These are phyloP conservation scores for Drymodes brunneopygia DNA, from an alignment of 2,113 vertebrate genomes.

Conservation along the genomic window DNA sequence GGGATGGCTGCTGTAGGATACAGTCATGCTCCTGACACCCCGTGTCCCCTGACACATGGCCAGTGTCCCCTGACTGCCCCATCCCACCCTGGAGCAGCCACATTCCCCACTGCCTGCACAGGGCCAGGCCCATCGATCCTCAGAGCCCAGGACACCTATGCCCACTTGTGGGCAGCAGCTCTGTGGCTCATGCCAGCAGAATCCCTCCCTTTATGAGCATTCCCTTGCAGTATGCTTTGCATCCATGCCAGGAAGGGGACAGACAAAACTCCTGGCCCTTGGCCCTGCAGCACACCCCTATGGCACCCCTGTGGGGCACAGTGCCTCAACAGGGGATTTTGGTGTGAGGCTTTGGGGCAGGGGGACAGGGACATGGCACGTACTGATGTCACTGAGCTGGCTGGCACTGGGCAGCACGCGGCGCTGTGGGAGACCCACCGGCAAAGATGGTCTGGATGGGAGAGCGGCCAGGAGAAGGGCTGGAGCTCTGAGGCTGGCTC, in stretches of 20 bases:
- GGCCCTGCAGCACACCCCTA: neutral
- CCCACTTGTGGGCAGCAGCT: neutral
- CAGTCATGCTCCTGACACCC: fast-evolving
- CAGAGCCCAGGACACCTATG: neutral
- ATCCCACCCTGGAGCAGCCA: neutral
- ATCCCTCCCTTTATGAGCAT: neutral
- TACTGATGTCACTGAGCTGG: neutral
- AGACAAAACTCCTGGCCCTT: neutral
- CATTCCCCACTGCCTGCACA: neutral
- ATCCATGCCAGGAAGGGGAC: neutral
- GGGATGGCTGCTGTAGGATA: neutral
- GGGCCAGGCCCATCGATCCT: neutral
- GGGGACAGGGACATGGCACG: neutral
- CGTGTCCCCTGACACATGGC: neutral
- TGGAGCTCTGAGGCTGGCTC: neutral
- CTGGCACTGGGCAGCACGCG: neutral
- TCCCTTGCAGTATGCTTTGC: neutral
- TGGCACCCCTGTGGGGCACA: neutral
- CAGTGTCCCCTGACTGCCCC: fast-evolving
- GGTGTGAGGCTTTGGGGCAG: neutral
- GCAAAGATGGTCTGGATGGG: neutral
- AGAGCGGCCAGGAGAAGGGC: neutral
- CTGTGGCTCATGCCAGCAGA: neutral
- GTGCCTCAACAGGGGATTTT: neutral
- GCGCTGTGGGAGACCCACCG: neutral